phyloP scores from a whole-genome alignment of 2,113 vertebrate species.

The Chloebia gouldiae region DNA sequence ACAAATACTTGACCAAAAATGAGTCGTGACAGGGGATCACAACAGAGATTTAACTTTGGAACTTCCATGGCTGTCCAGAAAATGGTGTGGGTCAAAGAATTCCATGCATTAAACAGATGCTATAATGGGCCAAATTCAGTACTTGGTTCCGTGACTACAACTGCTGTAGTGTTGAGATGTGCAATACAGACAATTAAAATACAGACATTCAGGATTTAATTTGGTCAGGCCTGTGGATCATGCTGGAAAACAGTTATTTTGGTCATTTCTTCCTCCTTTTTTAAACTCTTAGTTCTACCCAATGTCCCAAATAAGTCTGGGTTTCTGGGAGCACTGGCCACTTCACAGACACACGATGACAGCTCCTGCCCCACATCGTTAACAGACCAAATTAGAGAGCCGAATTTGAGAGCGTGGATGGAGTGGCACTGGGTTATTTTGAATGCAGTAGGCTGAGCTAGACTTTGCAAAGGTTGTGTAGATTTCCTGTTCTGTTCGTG shows the following conservation, averaged over 20 bases:
- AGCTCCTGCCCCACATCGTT: accelerated
- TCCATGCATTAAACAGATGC: not conserved
- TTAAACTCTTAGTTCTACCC: not conserved
- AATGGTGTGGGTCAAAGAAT: not conserved
- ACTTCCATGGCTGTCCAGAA: not conserved
- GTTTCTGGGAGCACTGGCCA: not conserved
- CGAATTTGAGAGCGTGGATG: not conserved
- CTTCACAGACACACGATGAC: not conserved
- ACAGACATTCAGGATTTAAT: not conserved
- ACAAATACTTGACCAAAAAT: not conserved
- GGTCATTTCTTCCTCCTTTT: not conserved
- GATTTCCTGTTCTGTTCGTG: not conserved
- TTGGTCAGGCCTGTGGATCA: not conserved
- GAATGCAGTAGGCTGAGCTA: not conserved
- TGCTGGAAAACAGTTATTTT: not conserved
- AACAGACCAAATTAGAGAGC: not conserved
- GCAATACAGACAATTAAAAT: not conserved
- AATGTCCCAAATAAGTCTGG: not conserved
- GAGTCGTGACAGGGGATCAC: not conserved
- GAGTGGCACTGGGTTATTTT: not conserved
- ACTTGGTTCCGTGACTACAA: not conserved
- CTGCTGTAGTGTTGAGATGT: not conserved
- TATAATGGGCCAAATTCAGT: not conserved
- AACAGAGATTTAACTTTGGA: not conserved
- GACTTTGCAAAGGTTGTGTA: not conserved